These are phyloP conservation scores for Gambusia affinis DNA, from an alignment of 2,113 vertebrate species.

Conservation along the genomic window DNA sequence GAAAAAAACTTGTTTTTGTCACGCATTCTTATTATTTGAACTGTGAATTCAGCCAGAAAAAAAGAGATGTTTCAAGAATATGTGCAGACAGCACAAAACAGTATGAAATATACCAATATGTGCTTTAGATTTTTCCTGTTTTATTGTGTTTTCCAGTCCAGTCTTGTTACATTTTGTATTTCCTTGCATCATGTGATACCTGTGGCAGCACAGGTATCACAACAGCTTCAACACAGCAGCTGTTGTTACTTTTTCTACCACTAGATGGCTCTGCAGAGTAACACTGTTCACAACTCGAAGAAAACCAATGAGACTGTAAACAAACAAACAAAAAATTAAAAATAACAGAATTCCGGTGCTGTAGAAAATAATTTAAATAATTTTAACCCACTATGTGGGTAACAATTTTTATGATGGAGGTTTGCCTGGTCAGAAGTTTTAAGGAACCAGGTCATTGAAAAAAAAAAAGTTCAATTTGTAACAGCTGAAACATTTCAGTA, in stretches of 20 bases:
- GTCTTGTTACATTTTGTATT: not conserved
- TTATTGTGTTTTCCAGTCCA: not conserved
- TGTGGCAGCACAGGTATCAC: conserved; percentile 9
- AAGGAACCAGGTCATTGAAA: not conserved
- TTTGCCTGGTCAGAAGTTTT: not conserved
- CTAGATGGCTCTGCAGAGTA: conserved; percentile 72
- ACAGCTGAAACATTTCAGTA: not conserved
- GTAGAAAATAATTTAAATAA: not conserved
- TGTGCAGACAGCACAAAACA: not conserved
- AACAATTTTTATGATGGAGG: not conserved
- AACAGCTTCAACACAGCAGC: conserved; percentile 13
- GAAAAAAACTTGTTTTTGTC: not conserved
- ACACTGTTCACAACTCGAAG: conserved; percentile 54
- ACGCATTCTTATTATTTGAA: not conserved
- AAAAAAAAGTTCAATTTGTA: not conserved
- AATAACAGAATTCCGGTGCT: not conserved
- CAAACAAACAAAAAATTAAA: not conserved
- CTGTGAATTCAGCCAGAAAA: not conserved
- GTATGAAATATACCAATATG: not conserved
- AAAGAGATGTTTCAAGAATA: not conserved
- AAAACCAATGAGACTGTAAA: conserved; percentile 7
- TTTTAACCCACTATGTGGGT: not conserved
- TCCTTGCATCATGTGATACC: not conserved
- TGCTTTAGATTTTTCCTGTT: not conserved
- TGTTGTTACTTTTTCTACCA: conserved; percentile 63